These are phyloP conservation scores for Drosophila mimetica DNA, from an alignment of 2,888 invertebrate genomes.

Conservation along the genomic window DNA sequence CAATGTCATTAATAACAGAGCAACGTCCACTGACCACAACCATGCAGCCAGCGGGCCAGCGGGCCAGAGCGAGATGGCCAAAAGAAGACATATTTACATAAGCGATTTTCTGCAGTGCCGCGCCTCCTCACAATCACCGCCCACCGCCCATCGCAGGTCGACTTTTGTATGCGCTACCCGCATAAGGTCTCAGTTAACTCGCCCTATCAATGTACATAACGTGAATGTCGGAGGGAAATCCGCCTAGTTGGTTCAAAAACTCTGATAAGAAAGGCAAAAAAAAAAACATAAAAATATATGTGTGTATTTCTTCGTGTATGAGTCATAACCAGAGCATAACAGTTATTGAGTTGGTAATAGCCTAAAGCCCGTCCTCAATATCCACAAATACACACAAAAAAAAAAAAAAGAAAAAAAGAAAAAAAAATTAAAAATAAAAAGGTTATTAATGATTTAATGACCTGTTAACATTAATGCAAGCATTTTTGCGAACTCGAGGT, in stretches of 20 bases:
- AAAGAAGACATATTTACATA: constrained; percentile 65
- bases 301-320: background rate
- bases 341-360: constrained; percentile 4
- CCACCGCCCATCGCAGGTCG: constrained; percentile 9
- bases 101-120: constrained; percentile 71
- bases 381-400: background rate
- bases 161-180: constrained; percentile 23
- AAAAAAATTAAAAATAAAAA: too few species aligned
- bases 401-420: too few species aligned
- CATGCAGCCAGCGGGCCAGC: constrained; percentile 30
- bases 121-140: constrained; percentile 38
- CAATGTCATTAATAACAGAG: constrained; percentile 75
- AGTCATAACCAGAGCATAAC: constrained; percentile 1
- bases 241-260: background rate
- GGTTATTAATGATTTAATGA: too few species aligned
- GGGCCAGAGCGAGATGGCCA: constrained; percentile 12
- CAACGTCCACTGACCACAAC: constrained; percentile 50
- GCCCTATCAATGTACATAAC: background rate
- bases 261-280: background rate
- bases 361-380: background rate
- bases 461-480: too few species aligned
- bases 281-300: too few species aligned
- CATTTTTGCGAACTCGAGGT: too few species aligned
- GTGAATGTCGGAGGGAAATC: background rate
- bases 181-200: background rate